A percentile compares a stretch with the other conserved stretches of the same genome.
Conservation (phyloP, 2,888 invertebrate genomes). For the Encarsia formosa region DNA sequence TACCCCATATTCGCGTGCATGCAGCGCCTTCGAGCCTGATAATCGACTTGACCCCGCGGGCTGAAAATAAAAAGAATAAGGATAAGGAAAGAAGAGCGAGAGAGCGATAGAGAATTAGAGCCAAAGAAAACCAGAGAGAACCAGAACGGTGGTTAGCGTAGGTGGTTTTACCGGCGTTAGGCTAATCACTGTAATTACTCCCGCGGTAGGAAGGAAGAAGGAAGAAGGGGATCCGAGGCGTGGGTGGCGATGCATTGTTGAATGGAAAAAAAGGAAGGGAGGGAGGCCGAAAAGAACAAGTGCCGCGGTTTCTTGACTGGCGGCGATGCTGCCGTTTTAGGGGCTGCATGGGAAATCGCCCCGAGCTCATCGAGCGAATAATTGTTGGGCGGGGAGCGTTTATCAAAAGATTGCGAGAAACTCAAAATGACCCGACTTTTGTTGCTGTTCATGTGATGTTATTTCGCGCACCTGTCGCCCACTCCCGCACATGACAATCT, state of each 20-base stretch:
- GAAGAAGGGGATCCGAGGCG: constrained; percentile 12
- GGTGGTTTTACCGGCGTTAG: constrained; percentile 17
- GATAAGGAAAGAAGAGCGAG: not conserved
- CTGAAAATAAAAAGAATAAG: not conserved
- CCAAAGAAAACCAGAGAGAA: not conserved
- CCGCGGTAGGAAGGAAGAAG: constrained; percentile 6
- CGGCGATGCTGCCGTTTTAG: no score
- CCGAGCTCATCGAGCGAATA: constrained; percentile 41
- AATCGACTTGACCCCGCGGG: constrained; percentile 3
- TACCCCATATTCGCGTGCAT: not conserved
- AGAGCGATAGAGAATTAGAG: not conserved
- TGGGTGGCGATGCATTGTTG: constrained; percentile 19
- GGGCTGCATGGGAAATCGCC: constrained; percentile 45
- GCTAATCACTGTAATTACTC: constrained; percentile 26
- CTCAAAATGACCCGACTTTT: constrained; percentile 46
- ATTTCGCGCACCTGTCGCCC: no score
- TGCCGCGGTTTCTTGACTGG: no score
- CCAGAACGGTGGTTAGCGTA: constrained; percentile 17
- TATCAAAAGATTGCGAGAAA: constrained; percentile 43
- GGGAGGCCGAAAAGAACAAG: not conserved
- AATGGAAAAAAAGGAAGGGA: not conserved
- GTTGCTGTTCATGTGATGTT: no score
- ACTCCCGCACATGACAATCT: no score
- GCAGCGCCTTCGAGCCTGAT: not conserved
- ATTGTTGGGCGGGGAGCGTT: constrained; percentile 42